Conservation (phyloP, 1,140 invertebrate genomes). For the Liolophura sinensis region DNA sequence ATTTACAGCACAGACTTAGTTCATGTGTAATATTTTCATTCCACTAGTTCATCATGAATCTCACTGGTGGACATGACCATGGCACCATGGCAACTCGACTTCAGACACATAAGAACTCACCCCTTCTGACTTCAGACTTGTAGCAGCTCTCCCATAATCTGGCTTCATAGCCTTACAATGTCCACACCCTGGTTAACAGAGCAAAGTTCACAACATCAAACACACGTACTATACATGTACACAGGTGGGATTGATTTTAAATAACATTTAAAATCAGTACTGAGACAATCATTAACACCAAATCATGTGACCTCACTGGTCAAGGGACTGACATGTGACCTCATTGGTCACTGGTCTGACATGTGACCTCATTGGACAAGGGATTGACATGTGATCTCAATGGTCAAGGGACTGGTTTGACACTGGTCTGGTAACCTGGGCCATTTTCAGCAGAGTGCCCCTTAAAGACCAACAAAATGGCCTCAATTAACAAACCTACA, state of each 20-base stretch:
- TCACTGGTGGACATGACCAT: too few relatives aligned
- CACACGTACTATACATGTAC: neutral
- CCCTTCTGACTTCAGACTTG: conserved; percentile 42
- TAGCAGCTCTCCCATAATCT: conserved; percentile 58
- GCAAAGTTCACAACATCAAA: neutral
- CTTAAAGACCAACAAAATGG: too few relatives aligned
- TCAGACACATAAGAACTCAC: conserved; percentile 28
- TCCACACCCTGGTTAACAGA: conserved; percentile 60
- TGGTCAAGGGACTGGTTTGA: neutral
- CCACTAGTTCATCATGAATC: too few relatives aligned
- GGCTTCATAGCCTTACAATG: conserved; percentile 60
- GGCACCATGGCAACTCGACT: too few relatives aligned
- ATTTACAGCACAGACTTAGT: neutral
- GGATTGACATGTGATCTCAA: neutral
- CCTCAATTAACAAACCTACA: too few relatives aligned
- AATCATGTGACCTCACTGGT: neutral
- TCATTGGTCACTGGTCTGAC: too few relatives aligned
- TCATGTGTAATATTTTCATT: too few relatives aligned
- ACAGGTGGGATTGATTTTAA: neutral
- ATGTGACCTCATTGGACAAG: neutral
- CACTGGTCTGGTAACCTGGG: too few relatives aligned
- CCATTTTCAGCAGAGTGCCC: too few relatives aligned
- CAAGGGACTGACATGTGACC: neutral
- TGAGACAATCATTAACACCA: neutral
- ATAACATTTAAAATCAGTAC: neutral